Evolutionary conservation across 2,888 invertebrate species (phyloP).

Genomic region (Cantharis lateralis): DNA sequence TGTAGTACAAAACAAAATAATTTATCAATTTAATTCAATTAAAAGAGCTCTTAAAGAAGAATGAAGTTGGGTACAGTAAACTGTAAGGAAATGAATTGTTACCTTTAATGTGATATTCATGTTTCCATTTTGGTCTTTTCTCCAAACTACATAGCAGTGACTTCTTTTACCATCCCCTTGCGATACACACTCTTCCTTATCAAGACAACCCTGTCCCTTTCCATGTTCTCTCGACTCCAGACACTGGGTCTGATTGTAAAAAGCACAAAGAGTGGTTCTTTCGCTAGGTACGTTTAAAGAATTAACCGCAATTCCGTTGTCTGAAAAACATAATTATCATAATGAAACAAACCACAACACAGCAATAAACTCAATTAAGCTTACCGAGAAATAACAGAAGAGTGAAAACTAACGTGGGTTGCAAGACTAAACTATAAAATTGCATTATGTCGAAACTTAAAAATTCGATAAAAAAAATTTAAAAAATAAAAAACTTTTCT

Average conservation of each 20-base stretch:
- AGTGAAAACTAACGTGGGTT: slow-evolving; percentile 11
- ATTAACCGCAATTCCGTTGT: slow-evolving; percentile 31
- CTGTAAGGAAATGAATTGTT: background rate
- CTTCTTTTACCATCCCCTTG: slow-evolving; percentile 66
- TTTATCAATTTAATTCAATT: background rate
- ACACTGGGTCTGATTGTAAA: slow-evolving; percentile 67
- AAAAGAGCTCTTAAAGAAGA: background rate
- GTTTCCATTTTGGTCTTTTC: slow-evolving; percentile 68
- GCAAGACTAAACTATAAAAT: background rate
- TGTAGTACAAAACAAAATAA: background rate
- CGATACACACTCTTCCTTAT: slow-evolving; percentile 67
- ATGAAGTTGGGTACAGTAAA: background rate
- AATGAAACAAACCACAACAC: slow-evolving; percentile 9
- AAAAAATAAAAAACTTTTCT: slow-evolving; percentile 22
- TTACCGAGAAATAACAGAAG: slow-evolving; percentile 25
- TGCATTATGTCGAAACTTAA: background rate
- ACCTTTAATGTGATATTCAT: slow-evolving; percentile 51
- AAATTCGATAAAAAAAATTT: background rate
- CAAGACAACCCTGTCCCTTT: slow-evolving; percentile 56
- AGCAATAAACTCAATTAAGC: slow-evolving; percentile 19
- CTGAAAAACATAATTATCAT: slow-evolving; percentile 15
- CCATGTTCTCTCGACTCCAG: slow-evolving; percentile 54
- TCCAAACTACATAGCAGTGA: slow-evolving; percentile 87
- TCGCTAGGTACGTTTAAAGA: slow-evolving; percentile 34
- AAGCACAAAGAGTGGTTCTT: slow-evolving; percentile 67